Evolutionary conservation across 2,113 vertebrate species (phyloP).

Genomic region (Myrmophylax atrothorax): DNA sequence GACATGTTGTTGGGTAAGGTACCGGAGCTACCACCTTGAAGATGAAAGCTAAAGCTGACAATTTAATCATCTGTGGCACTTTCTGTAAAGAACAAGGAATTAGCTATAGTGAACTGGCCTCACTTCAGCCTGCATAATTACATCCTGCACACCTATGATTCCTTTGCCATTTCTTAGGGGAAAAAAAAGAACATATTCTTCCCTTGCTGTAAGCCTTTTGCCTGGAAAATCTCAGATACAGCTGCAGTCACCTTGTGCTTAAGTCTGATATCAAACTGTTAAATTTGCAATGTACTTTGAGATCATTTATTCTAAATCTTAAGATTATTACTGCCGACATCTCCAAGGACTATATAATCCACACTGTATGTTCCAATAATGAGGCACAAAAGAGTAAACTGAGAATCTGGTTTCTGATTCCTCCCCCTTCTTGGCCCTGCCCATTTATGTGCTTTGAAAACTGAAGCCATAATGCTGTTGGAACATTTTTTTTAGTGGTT

Average conservation of each 20-base stretch:
- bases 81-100: conserved; percentile 21
- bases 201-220: not conserved
- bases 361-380: not conserved
- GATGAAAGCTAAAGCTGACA: not conserved
- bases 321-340: not conserved
- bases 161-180: not conserved
- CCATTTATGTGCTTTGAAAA: conserved; percentile 27
- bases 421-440: not conserved
- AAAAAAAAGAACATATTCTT: not conserved
- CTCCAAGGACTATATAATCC: not conserved
- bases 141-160: not conserved
- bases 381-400: not conserved
- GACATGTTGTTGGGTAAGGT: not conserved
- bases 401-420: not conserved
- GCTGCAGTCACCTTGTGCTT: not conserved
- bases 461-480: not conserved
- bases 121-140: conserved; percentile 47
- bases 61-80: not conserved
- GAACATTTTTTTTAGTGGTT: conserved; percentile 50
- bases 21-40: conserved; percentile 2
- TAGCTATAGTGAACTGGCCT: conserved; percentile 28
- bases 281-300: conserved; percentile 27
- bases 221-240: not conserved
- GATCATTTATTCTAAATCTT: not conserved
- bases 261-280: conserved; percentile 1